Base-by-base conservation (phyloP, 37 sponge, comb jelly and placozoan genomes). In the Hormiphora californensis region DNA sequence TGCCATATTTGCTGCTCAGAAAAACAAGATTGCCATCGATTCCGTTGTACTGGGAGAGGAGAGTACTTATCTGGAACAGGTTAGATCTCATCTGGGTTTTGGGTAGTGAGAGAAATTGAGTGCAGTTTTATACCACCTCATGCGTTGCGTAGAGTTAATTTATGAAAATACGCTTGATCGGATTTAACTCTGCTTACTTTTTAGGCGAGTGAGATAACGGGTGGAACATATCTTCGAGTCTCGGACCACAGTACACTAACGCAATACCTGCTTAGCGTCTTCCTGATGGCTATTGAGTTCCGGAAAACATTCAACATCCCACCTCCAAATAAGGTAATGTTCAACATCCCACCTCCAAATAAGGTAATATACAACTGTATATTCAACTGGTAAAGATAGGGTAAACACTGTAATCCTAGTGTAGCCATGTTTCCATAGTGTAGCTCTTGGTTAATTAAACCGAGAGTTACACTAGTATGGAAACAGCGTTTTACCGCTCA, bases 1-100 rank as follows among this genome's bases (percentile, higher is more conserved):
- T 89, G 91, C 93, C 53, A 92, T 96, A 87, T 96, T 96, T 91
- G 94, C 94, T 51, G 94, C 97, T 0, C 94, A 94, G 63, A 96
- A 96, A 55, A 87, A 93, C 93, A 90, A 85, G 61, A 86, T 96
- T 61, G 89, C 93, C 0, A 94, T 96, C 32, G 97, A 96, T 63
- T 88, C 93, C 2, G 94, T 94, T 85, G 90, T 92, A 23, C 85
- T 96, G 63, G 93, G 91, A 85, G 53, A 90, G 12, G 92, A 92
- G 54, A 94, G 94, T 0, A 89, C 94, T 9, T 96, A 90, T 69
- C 68, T 96, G 22, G 94, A 96, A 85, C 97, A 96, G 85, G 94
- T 93, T 11, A 3, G 87, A n/a, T n/a, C n/a, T n/a, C n/a, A n/a
- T 69, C 19, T 67, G 39, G 12, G 39, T 11, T 86, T 22, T 86